Conservation (phyloP, 2,797 vertebrate species). For the Gymnodraco acuticeps region DNA sequence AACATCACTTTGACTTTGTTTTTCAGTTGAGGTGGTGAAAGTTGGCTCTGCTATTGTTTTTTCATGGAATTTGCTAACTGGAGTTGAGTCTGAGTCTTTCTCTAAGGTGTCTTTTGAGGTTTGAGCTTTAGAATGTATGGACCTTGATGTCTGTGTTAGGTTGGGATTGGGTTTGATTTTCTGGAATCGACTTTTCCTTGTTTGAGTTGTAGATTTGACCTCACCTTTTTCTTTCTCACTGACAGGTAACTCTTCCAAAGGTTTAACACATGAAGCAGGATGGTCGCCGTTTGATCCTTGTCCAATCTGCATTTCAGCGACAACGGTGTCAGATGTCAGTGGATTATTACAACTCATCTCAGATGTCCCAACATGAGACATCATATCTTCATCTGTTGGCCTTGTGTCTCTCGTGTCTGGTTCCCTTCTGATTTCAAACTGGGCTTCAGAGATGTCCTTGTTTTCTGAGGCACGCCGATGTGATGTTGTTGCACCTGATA, state of each 20-base stretch:
- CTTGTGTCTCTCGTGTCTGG: too few relatives aligned
- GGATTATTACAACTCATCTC: not conserved
- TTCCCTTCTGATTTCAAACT: too few relatives aligned
- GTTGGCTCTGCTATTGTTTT: not conserved
- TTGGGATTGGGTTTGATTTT: constrained; percentile 65
- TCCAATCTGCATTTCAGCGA: not conserved
- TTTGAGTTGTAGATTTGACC: not conserved
- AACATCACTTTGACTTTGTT: not conserved
- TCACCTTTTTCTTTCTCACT: constrained; percentile 17
- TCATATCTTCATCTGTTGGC: too few relatives aligned
- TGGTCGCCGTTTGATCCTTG: not conserved
- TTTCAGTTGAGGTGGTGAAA: not conserved
- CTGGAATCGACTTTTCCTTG: constrained; percentile 36
- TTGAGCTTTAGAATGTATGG: constrained; percentile 24
- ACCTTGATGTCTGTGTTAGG: constrained; percentile 41
- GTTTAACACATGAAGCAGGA: not conserved
- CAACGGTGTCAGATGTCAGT: not conserved
- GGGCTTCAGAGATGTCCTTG: too few relatives aligned
- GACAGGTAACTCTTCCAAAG: constrained; percentile 14
- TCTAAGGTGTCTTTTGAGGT: constrained; percentile 4
- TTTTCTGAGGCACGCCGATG: too few relatives aligned
- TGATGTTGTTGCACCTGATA: too few relatives aligned
- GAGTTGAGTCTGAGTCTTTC: not conserved
- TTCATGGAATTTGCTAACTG: not conserved
- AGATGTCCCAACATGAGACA: too few relatives aligned